A percentile compares a stretch with the other conserved stretches of the same genome.
phyloP scores from a whole-genome alignment of 2,113 vertebrate genomes.

The Equus przewalskii region DNA sequence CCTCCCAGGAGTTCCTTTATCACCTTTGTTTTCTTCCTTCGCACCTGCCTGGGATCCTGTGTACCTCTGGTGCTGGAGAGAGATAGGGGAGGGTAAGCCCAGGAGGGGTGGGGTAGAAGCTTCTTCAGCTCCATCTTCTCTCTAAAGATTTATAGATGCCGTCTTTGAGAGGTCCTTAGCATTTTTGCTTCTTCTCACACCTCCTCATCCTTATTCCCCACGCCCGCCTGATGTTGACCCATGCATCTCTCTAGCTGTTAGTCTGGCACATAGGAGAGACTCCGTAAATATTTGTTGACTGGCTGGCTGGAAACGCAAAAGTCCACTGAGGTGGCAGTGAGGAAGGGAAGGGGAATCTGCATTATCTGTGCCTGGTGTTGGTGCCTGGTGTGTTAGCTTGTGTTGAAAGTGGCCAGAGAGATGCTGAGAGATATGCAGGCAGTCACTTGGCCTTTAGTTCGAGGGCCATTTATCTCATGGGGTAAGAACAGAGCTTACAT shows the following conservation, averaged over 20 bases:
- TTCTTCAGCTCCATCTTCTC: slow-evolving; percentile 50
- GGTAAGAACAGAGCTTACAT: background rate
- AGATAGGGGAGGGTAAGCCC: background rate
- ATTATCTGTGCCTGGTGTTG: accelerated
- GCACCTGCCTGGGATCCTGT: slow-evolving; percentile 85
- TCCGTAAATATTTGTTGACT: background rate
- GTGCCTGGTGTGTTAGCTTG: background rate
- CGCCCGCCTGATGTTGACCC: background rate
- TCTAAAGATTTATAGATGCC: background rate
- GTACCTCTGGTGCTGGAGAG: slow-evolving; percentile 52
- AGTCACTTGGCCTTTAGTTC: accelerated
- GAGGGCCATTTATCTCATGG: background rate
- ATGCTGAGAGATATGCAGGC: background rate
- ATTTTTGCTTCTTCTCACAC: background rate
- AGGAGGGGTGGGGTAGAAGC: background rate
- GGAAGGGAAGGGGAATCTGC: background rate
- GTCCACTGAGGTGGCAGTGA: background rate
- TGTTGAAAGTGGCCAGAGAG: background rate
- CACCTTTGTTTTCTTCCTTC: slow-evolving; percentile 85
- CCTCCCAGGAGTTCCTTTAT: slow-evolving; percentile 84
- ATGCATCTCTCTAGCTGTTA: background rate
- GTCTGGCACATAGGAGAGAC: background rate
- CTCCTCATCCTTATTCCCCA: background rate
- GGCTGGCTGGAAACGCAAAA: background rate
- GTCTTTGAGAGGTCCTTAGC: background rate